A percentile compares a stretch with the other conserved stretches of the same genome.
Conservation (phyloP, 2,113 vertebrate species). For the Eolophus roseicapilla region DNA sequence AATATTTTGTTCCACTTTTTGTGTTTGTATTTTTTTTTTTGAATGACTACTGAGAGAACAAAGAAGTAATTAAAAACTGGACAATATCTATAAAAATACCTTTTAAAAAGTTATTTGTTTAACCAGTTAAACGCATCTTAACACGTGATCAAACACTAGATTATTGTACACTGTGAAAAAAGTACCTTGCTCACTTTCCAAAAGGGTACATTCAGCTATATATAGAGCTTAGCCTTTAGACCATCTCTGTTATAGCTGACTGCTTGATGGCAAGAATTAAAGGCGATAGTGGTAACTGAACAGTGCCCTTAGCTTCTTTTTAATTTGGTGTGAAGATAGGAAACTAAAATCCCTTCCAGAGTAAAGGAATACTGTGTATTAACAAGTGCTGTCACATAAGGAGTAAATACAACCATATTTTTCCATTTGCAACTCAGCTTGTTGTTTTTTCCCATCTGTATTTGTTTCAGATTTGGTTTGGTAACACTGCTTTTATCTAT, state of each 20-base stretch:
- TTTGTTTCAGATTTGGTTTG: background rate
- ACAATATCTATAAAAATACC: background rate
- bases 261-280: background rate
- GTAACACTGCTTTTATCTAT: background rate
- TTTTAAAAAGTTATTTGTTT: background rate
- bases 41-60: background rate
- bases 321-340: background rate
- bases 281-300: background rate
- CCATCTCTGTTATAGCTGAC: background rate
- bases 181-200: background rate
- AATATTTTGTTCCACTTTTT: background rate
- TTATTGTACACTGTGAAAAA: background rate
- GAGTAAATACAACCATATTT: background rate
- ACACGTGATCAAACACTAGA: background rate
- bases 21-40: background rate
- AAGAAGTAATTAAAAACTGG: background rate
- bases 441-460: background rate
- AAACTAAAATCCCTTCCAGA: background rate
- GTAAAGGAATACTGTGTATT: background rate
- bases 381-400: background rate
- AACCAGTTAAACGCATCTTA: background rate
- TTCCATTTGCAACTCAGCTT: background rate
- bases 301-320: background rate
- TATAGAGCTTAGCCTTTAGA: background rate
- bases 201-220: background rate